Base-by-base conservation (phyloP, 2,113 vertebrate species). In the Brachirus orientalis region DNA sequence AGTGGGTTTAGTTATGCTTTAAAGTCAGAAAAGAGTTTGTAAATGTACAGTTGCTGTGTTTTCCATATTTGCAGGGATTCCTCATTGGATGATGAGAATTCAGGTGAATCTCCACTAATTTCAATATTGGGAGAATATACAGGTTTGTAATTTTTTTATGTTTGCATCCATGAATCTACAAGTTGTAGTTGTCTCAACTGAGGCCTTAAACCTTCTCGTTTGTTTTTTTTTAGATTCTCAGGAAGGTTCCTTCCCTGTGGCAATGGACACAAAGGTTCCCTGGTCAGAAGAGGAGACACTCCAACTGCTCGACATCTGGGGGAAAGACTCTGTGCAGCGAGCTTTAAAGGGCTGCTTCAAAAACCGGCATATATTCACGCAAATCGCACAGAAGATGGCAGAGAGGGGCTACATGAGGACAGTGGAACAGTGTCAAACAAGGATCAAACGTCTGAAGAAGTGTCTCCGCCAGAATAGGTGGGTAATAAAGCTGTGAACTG, bases 101-200 rank as follows among this genome's bases (percentile, higher is more conserved):
- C 85, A 40, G 74, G 72, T 57, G 90, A 91, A 62, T 92, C 88
- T 74, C 89, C 90, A 46, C 82, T 92, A 0, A 93, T 93, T 68
- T 91, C 91, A 1, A 90, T 91, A 69, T 90, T 89, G 86, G 92
- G 92, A 60, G 91, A 91, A 16, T 93, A 93, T 43, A 93, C 92
- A 89, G 91, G 91, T 92, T 18, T 57, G 85, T 64, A n/a, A 20
- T 12, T 45, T 44, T n/a, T 53, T 61, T 37, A 1, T 72, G 1
- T 17, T 1, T 38, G 3, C 18, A 4, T 46, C 17, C 51, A 1
- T 18, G 12, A 5, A 28, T 43, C 10, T 12, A 10, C 35, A 3
- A 0, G 0, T 38, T 50, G 1, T 17, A 6, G 40, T n/a, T 14
- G 14, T 38, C 8, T 28, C 33, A 12, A 43, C 2, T 17, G 8